phyloP scores from a whole-genome alignment of 2,113 vertebrate species.

The Amazona guildingii region DNA sequence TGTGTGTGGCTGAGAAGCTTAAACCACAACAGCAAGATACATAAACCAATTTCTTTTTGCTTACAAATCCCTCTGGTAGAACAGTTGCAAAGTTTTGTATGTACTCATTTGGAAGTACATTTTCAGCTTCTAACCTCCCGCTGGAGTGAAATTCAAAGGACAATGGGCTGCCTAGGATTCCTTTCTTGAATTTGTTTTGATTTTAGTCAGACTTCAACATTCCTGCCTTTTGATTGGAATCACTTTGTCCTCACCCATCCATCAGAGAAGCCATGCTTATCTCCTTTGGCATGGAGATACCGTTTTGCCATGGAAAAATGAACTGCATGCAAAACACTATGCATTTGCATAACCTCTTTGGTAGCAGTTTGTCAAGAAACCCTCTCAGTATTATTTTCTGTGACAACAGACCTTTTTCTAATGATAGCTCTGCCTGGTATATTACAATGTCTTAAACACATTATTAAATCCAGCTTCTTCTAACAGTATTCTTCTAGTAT shows the following conservation, averaged over 20 bases:
- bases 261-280: background rate
- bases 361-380: background rate
- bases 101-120: background rate
- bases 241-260: background rate
- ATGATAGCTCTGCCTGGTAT: background rate
- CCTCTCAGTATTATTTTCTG: background rate
- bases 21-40: background rate
- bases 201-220: background rate
- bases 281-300: background rate
- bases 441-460: background rate
- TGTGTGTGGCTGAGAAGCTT: too few relatives aligned
- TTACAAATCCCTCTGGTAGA: background rate
- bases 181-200: background rate
- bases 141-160: background rate
- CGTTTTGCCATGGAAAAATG: background rate
- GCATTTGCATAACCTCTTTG: background rate
- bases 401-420: background rate
- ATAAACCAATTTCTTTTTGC: background rate
- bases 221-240: background rate
- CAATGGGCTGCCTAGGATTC: background rate
- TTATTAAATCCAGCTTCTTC: background rate
- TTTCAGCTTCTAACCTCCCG: background rate
- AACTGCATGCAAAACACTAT: background rate
- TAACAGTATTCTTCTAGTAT: background rate
- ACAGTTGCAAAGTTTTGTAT: background rate